Evolutionary conservation across 1,140 invertebrate genomes (phyloP), one percentile per base, ranked within the genome.

Genomic region (Drosophila bocqueti): DNA sequence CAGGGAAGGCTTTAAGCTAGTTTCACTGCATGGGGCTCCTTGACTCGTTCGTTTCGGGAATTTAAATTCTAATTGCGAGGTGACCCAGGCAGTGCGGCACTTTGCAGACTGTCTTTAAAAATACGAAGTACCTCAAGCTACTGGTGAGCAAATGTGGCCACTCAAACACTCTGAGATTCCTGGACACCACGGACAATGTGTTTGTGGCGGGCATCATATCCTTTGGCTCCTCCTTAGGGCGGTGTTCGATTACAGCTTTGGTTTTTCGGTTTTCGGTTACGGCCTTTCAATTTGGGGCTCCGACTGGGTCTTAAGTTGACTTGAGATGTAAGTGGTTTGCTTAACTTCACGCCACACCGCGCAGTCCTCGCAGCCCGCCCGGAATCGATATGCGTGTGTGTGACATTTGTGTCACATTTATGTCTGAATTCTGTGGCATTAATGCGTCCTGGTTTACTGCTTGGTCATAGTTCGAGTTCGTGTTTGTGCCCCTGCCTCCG

Each of bases 331-430:
- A 78, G 74, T 78, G 75, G 75, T 78, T 78, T 76, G 75, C 52
- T 42, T 64, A 76, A 42, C 64, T 59, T 68, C 63, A 54, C 47
- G 43, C 43, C 66, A 11, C 29, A 29, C 46, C 54, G 26, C 26
- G 15, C 52, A 38, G 34, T 21, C 34, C 34, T 5, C 29, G 38
- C 6, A 4, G 26, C n/a, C 18, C 11, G n/a, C 5, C 24, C n/a
- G 64, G 68, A 83, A 87, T 86, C 83, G 79, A 86, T 87, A 86
- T 76, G 76, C 81, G 76, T 68, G 66, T 72, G 65, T 83, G 71
- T 86, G 79, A 86, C 83, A 86, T 82, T 86, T 86, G 83, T 86
- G 83, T 86, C 83, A 86, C 83, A 87, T 86, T 87, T 86, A 85
- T 86, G 83, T 86, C 83, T 60, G 79, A 83, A 76, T 68, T 83